Evolutionary conservation across 30 jellyfish, hydroid and myxozoan species (phyloP), one percentile per base, ranked within the genome.

Genomic region (Cassiopea xamachana): DNA sequence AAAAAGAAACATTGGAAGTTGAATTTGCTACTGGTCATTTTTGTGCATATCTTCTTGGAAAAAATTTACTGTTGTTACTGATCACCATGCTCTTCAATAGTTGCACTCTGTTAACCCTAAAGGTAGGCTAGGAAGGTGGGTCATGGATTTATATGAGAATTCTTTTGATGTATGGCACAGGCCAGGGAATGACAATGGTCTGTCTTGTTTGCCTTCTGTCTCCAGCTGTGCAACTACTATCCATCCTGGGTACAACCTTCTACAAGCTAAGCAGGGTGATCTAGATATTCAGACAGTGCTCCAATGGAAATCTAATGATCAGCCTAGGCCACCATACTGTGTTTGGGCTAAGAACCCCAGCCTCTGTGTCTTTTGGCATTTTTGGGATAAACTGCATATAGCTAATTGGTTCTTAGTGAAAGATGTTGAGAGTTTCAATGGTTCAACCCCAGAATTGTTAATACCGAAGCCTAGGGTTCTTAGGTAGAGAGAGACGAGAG

Each of bases 1-100:
- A 81, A 67, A 76, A 91, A 76, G 96, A 76, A 64, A 77, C 81
- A 43, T 64, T 91, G 69, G 97, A 87, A 64, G 87, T 85, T 16
- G 82, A 83, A 44, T 73, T 60, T 12, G 92, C 91, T 14, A 74
- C 73, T n/a, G 72, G 39, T 27, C 39, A 27, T 27, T 27, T 27
- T 27, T 27, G 39, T 27, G 39, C 39, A 27, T 27, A 27, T 27
- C 39, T 27, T 27, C 39, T 27, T 27, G 39, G 39, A 27, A 27
- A 27, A 27, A 27, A 27, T 27, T 27, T 27, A 27, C 39, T 27
- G 39, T 27, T 27, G 39, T 27, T 27, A 27, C 39, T 27, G 39
- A 27, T 50, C 94, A 89, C 68, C 62, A 78, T 77, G 88, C 96
- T 45, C 69, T 89, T 14, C 73, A 17, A 10, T 89, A 89, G 93